Conservation (phyloP, 64 coral and sea anemone genomes). For the Stichodactyla helianthus region DNA sequence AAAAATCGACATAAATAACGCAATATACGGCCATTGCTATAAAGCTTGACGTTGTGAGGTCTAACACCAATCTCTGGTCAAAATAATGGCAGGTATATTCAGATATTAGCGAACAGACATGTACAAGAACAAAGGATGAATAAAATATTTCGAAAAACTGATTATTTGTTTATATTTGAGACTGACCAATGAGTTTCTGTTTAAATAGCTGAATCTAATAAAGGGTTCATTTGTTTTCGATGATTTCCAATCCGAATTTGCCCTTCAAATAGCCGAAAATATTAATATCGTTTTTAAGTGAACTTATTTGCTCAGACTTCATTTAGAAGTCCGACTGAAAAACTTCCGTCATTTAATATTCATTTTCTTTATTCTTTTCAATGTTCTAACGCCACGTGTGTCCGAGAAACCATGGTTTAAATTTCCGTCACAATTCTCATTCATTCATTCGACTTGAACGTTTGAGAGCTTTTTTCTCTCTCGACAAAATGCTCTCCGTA, state of each 20-base stretch:
- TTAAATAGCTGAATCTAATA: background rate
- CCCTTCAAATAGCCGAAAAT: background rate
- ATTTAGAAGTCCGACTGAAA: background rate
- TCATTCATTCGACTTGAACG: background rate
- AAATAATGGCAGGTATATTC: too few relatives aligned
- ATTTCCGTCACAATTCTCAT: background rate
- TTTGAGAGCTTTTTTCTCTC: background rate
- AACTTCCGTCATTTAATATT: slow-evolving; percentile 12
- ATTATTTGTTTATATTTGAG: background rate
- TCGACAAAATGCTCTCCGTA: background rate
- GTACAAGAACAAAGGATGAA: background rate
- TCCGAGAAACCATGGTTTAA: background rate
- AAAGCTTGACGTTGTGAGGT: background rate
- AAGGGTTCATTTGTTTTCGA: background rate
- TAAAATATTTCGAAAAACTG: background rate
- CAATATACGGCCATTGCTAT: too few relatives aligned
- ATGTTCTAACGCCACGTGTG: background rate
- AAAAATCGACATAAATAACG: too few relatives aligned
- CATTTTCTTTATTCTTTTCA: background rate
- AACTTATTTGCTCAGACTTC: background rate
- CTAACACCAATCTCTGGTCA: background rate
- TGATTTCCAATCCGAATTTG: background rate
- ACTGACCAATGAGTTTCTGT: background rate
- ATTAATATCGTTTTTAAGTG: background rate
- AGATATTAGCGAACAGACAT: too few relatives aligned